Evolutionary conservation across 2,888 invertebrate genomes (phyloP).

Genomic region (Dione vanillae): DNA sequence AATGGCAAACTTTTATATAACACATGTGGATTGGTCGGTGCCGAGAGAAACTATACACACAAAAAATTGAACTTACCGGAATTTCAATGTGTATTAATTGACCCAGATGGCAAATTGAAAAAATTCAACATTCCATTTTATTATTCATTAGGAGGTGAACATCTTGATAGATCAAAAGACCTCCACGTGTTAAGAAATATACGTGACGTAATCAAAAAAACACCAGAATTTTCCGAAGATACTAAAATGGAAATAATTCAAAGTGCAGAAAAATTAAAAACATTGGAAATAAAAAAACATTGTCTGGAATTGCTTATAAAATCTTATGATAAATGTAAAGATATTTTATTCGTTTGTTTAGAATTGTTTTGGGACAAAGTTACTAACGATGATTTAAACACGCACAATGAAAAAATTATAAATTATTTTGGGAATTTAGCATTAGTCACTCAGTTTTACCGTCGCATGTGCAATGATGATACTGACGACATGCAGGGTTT

Average conservation of each 20-base stretch:
- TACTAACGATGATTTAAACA: slow-evolving; percentile 51
- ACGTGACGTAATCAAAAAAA: slow-evolving; percentile 86
- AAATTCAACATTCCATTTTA: slow-evolving; percentile 95
- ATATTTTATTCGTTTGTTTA: slow-evolving; percentile 82
- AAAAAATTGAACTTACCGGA: slow-evolving; percentile 85
- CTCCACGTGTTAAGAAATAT: slow-evolving; percentile 92
- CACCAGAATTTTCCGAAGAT: slow-evolving; percentile 76
- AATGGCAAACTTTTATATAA: slow-evolving; percentile 91
- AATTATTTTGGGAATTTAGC: slow-evolving; percentile 67
- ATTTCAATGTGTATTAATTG: slow-evolving; percentile 91
- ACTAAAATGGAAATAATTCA: slow-evolving; percentile 81
- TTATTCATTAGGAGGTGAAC: slow-evolving; percentile 93
- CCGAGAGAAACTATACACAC: slow-evolving; percentile 82
- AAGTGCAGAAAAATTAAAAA: slow-evolving; percentile 87
- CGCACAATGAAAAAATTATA: slow-evolving; percentile 59
- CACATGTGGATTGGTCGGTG: slow-evolving; percentile 91
- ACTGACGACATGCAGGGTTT: slow-evolving; percentile 66
- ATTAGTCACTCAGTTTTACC: slow-evolving; percentile 67
- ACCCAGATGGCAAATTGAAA: slow-evolving; percentile 92
- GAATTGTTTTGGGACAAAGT: slow-evolving; percentile 76
- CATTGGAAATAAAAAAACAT: slow-evolving; percentile 88
- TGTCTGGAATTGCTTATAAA: slow-evolving; percentile 88
- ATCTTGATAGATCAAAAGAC: slow-evolving; percentile 94
- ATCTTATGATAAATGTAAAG: slow-evolving; percentile 86
- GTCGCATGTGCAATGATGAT: slow-evolving; percentile 64